Base-by-base conservation (phyloP, 2,888 invertebrate genomes). In the Monochamus alternatus region DNA sequence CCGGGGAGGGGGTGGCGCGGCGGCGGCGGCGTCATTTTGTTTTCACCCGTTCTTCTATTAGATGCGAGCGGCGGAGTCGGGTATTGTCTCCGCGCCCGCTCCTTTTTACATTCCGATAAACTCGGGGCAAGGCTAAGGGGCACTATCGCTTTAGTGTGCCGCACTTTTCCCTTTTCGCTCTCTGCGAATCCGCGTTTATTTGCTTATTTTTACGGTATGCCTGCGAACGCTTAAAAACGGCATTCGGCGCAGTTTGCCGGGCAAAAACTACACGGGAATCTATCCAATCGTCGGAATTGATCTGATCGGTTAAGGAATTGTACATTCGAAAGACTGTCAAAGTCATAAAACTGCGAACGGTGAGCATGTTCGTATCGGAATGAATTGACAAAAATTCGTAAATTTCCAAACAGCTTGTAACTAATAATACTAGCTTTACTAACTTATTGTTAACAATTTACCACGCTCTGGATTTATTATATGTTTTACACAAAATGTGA, bases 21-120 rank as follows among this genome's bases (percentile, higher is more conserved):
- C 89, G 89, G 78, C 79, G 78, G 74, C 62, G 85, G 84, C 85
- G 86, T 87, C 87, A 87, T 88, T 88, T 88, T 87, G 88, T 87
- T 87, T 87, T 87, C 87, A 85, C 86, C 87, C 87, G 86, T 87
- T 88, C 87, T 87, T 86, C 86, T 86, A 86, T 87, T 87, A 87
- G 85, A 85, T 81, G 82, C 69, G 78, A 70, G 72, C 72, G 75
- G 64, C 68, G 55, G 73, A 52, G 65, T 73, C 73, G 72, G 74
- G 78, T 68, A 75, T 75, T 79, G 74, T 77, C 73, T 77, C 75
- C 72, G 72, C 72, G 63, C 72, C 65, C 64, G 71, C 67, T 78
- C 81, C 81, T 81, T 79, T 84, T 84, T 83, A 83, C 84, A 83
- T 84, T 83, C 83, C 81, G 81, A 81, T 83, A 84, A 83, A 83